phyloP scores from a whole-genome alignment of 2,113 vertebrate genomes.

The Oreotrochilus melanogaster region DNA sequence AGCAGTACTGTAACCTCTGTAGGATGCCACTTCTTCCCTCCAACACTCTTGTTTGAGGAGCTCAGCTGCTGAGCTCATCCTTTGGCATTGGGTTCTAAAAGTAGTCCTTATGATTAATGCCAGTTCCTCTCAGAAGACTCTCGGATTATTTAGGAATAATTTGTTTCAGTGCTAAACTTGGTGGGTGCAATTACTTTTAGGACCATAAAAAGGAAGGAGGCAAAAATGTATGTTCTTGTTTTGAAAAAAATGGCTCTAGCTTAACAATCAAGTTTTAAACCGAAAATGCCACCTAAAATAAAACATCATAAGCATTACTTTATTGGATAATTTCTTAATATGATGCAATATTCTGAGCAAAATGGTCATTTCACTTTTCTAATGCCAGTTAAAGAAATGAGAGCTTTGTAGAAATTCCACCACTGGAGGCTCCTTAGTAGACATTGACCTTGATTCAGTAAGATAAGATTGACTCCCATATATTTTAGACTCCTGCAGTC shows the following conservation, averaged over 20 bases:
- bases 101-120: background rate
- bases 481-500: background rate
- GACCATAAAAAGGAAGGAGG: background rate
- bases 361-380: background rate
- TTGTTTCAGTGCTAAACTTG: background rate
- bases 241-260: background rate
- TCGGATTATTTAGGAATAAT: background rate
- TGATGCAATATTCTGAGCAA: background rate
- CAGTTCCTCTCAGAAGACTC: background rate
- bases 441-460: background rate
- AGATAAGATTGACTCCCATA: background rate
- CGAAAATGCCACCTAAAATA: background rate
- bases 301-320: background rate
- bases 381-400: background rate
- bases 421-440: background rate
- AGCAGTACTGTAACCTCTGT: background rate
- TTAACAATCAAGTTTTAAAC: background rate
- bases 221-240: background rate
- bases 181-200: background rate
- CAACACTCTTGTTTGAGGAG: background rate
- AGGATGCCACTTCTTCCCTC: background rate
- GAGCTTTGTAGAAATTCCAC: background rate
- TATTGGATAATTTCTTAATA: background rate
- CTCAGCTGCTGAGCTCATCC: background rate
- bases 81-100: background rate